A percentile compares a stretch with the other conserved stretches of the same genome.
Evolutionary conservation across 2,888 invertebrate genomes (phyloP).

Genomic region (Spialia ferax): DNA sequence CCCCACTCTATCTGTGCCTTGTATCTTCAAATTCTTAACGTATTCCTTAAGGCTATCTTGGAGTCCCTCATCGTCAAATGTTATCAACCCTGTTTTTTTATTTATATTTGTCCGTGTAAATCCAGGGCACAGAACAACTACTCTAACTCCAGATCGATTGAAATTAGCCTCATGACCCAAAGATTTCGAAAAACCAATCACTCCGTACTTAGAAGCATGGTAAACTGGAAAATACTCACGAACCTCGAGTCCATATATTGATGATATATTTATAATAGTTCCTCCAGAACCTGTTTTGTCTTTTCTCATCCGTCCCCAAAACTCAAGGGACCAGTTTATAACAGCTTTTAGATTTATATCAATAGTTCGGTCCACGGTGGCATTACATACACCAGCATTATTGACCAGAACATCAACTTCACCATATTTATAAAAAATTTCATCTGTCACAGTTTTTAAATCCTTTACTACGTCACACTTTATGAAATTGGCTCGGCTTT

Average conservation of each 20-base stretch:
- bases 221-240: background rate
- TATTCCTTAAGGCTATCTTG: background rate
- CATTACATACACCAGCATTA: background rate
- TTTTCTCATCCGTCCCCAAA: constrained; percentile 1
- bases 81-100: background rate
- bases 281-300: background rate
- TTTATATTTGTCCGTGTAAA: background rate
- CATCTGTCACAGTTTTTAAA: background rate
- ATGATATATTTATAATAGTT: background rate
- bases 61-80: background rate
- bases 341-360: background rate
- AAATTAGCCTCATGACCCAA: constrained; percentile 1
- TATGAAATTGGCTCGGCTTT: background rate
- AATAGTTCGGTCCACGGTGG: background rate
- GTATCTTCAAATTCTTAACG: background rate
- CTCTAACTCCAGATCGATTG: background rate
- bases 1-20: background rate
- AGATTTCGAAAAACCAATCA: constrained; percentile 2
- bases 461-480: constrained; percentile 1
- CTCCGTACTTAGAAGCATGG: background rate
- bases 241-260: background rate
- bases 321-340: background rate
- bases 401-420: background rate
- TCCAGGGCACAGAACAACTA: background rate
- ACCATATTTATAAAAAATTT: background rate